A percentile compares a stretch with the other conserved stretches of the same genome.
Conservation (phyloP, 2,888 invertebrate species). For the Drosophila leonis region DNA sequence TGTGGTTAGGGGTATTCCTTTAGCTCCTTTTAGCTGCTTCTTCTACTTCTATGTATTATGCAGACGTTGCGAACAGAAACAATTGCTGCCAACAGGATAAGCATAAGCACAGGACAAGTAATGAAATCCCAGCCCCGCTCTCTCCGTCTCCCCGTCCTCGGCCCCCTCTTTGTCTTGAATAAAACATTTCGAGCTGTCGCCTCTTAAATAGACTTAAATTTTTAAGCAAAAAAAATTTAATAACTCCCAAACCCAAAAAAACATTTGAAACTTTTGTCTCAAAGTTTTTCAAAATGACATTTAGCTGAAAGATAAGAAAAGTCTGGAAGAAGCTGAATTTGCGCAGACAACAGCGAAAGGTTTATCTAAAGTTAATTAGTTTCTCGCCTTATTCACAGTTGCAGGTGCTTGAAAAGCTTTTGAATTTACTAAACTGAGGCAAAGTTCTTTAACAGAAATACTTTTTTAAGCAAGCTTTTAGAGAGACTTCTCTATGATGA, state of each 20-base stretch:
- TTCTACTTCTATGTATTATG: constrained; percentile 45
- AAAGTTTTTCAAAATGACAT: constrained; percentile 2
- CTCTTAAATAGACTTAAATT: constrained; percentile 10
- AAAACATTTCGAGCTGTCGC: constrained; percentile 21
- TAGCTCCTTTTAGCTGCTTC: background rate
- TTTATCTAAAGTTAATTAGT: constrained; percentile 1
- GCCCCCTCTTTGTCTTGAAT: constrained; percentile 10
- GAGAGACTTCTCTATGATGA: no score
- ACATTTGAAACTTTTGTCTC: background rate
- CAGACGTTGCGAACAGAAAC: constrained; percentile 22
- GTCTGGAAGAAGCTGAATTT: background rate
- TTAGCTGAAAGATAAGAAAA: background rate
- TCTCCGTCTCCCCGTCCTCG: background rate
- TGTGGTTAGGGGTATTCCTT: constrained; percentile 2
- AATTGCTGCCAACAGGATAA: constrained; percentile 37
- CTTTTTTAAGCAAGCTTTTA: no score
- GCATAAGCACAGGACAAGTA: constrained; percentile 41
- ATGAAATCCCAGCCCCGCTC: constrained; percentile 41
- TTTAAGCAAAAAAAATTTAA: background rate
- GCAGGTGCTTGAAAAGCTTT: background rate
- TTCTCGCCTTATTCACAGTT: background rate
- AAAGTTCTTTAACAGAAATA: no score
- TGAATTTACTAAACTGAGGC: background rate
- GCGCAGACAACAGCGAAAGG: background rate
- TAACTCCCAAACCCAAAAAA: background rate